Evolutionary conservation across 2,888 invertebrate genomes (phyloP).

Genomic region (Alitta virens): DNA sequence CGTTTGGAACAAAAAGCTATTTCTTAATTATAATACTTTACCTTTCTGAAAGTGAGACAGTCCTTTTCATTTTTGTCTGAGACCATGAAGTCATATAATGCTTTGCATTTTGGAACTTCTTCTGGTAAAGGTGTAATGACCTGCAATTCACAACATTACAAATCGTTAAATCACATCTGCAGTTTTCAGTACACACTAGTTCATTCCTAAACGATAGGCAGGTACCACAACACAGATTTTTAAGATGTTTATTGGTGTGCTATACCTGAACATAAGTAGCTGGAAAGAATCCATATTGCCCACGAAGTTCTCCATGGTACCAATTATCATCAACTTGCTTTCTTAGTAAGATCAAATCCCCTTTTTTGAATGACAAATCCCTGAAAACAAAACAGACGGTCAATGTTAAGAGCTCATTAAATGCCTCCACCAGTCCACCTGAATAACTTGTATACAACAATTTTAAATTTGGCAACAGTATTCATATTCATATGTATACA

Average conservation of each 20-base stretch:
- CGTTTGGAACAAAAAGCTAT: not conserved
- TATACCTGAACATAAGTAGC: conserved; percentile 85
- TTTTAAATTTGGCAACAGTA: too few relatives aligned
- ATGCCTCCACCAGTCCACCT: too few relatives aligned
- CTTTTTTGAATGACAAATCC: conserved; percentile 71
- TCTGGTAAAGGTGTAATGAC: conserved; percentile 64
- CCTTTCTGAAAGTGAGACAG: conserved; percentile 86
- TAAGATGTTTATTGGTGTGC: too few relatives aligned
- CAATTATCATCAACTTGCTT: conserved; percentile 93
- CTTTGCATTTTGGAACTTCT: conserved; percentile 74
- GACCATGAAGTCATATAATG: conserved; percentile 51
- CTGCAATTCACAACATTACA: conserved; percentile 33
- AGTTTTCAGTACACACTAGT: too few relatives aligned
- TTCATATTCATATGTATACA: too few relatives aligned
- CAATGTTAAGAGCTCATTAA: too few relatives aligned
- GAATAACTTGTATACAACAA: too few relatives aligned
- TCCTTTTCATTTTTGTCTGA: conserved; percentile 71
- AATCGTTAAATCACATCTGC: too few relatives aligned
- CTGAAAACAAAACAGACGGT: not conserved
- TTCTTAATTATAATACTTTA: conserved; percentile 37
- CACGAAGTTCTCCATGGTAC: conserved; percentile 95
- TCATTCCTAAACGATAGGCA: not conserved
- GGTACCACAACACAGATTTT: not conserved
- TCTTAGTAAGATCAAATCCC: conserved; percentile 84
- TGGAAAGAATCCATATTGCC: conserved; percentile 89